phyloP scores from a whole-genome alignment of 2,888 invertebrate species.

The Philopedon plagiatum region DNA sequence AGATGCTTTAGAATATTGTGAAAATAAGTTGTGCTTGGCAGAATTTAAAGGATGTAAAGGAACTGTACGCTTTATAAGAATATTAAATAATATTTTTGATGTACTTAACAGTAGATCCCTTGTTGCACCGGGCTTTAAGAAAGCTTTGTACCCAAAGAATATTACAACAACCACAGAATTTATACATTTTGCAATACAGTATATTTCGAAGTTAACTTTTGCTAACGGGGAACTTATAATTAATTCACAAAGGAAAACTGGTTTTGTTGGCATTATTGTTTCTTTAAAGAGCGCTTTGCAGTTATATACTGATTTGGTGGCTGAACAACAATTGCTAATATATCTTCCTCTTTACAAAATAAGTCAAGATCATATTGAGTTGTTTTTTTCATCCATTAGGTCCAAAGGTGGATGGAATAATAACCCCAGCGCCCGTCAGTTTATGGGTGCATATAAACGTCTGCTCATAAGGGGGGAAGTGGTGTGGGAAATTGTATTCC shows the following conservation, averaged over 20 bases:
- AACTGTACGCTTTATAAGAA: too few relatives aligned
- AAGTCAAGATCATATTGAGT: conserved; percentile 47
- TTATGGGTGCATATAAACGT: conserved; percentile 47
- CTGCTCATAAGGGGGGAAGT: conserved; percentile 36
- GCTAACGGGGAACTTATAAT: background rate
- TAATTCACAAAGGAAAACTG: conserved; percentile 4
- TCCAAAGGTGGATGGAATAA: conserved; percentile 52
- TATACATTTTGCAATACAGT: too few relatives aligned
- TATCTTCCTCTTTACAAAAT: conserved; percentile 48
- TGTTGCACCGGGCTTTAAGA: too few relatives aligned
- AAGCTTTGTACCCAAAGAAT: too few relatives aligned
- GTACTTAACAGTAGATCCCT: too few relatives aligned
- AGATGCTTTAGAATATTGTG: conserved; percentile 2
- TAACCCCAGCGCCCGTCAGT: conserved; percentile 49
- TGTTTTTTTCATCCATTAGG: conserved; percentile 46
- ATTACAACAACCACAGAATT: too few relatives aligned
- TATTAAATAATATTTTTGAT: too few relatives aligned
- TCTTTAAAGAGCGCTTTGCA: conserved; percentile 6
- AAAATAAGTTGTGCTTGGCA: background rate
- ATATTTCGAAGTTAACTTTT: background rate
- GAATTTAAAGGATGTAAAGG: conserved; percentile 4
- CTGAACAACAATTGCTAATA: background rate
- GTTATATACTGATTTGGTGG: conserved; percentile 7
- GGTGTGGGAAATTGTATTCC: conserved; percentile 45
- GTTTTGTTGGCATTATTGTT: conserved; percentile 15